A percentile compares a stretch with the other conserved stretches of the same genome.
These are phyloP conservation scores for Botia kubotai DNA, from an alignment of 2,797 vertebrate genomes.

Conservation along the genomic window DNA sequence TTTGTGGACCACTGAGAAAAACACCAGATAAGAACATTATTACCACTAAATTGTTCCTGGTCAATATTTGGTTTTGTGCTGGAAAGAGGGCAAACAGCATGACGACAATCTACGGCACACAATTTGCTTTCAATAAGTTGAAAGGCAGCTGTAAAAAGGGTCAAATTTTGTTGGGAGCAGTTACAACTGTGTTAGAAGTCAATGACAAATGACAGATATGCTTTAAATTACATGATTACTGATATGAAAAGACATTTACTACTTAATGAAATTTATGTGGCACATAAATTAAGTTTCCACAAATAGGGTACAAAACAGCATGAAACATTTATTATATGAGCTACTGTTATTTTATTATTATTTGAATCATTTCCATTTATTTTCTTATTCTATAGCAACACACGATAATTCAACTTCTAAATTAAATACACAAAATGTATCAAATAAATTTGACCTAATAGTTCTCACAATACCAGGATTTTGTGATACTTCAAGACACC, in stretches of 20 bases:
- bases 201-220: neutral
- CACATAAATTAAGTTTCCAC: neutral
- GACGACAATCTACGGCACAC: neutral
- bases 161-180: neutral
- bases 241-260: neutral
- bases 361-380: neutral
- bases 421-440: neutral
- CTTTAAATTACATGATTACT: neutral
- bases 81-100: neutral
- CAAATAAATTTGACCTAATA: too few relatives aligned
- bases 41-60: constrained; percentile 23
- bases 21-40: constrained; percentile 27
- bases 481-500: too few relatives aligned
- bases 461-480: too few relatives aligned
- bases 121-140: constrained; percentile 6
- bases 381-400: neutral
- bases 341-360: neutral
- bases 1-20: constrained; percentile 25
- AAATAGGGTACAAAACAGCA: neutral
- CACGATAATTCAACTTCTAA: neutral
- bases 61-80: constrained; percentile 42
- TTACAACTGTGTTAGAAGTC: constrained; percentile 42
- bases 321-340: neutral
- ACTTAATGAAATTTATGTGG: neutral
- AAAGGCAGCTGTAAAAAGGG: constrained; percentile 31